A percentile compares a stretch with the other conserved stretches of the same genome.
These are phyloP conservation scores for Autographa pulchrina DNA, from an alignment of 2,888 invertebrate genomes.

Conservation along the genomic window DNA sequence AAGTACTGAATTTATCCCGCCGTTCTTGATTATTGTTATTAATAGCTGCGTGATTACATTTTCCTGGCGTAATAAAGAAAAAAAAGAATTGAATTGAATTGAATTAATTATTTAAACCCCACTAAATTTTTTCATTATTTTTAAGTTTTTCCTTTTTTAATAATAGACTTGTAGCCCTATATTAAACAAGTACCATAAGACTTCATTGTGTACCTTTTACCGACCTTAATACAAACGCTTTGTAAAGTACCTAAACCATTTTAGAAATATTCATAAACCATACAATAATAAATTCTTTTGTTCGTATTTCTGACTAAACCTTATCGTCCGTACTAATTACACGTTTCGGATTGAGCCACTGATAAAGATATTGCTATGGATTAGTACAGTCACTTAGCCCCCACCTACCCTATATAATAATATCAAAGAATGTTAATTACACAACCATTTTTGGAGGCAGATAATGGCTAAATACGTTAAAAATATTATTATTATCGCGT, in stretches of 20 bases:
- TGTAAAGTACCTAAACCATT: neutral
- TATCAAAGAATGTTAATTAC: constrained; percentile 85
- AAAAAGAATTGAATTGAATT: no score
- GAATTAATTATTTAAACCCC: no score
- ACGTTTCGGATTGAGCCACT: constrained; percentile 44
- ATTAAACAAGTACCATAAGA: no score
- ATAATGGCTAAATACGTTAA: constrained; percentile 40
- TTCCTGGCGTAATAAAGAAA: no score
- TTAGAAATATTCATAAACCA: constrained; percentile 12
- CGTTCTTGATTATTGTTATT: no score
- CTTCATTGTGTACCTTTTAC: neutral
- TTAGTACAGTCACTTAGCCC: constrained; percentile 37
- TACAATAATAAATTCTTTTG: constrained; percentile 4
- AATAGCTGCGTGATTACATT: no score
- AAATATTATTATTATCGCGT: constrained; percentile 14
- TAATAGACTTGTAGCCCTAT: no score
- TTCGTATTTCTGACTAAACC: constrained; percentile 30
- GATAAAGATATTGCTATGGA: constrained; percentile 61
- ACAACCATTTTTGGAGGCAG: constrained; percentile 65
- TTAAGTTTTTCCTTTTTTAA: no score
- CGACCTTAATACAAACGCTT: neutral
- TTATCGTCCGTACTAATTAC: constrained; percentile 59
- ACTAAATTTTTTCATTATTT: no score
- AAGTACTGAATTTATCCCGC: no score
- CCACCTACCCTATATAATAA: constrained; percentile 41